Evolutionary conservation across 1,140 invertebrate species (phyloP).

Genomic region (Mycetomoellerius zeteki): DNA sequence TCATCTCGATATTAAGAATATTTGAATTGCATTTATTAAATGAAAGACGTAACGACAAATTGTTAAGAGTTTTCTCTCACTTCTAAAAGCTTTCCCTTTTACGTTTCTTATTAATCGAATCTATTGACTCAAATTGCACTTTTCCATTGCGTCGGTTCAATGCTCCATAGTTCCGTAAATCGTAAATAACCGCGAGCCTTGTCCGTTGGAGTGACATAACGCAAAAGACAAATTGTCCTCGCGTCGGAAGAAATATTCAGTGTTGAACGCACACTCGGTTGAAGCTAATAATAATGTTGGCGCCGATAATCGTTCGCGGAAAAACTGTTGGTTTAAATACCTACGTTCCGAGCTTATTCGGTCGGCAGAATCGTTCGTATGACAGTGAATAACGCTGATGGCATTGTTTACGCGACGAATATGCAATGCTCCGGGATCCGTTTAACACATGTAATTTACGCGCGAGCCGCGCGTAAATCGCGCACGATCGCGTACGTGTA

Average conservation of each 20-base stretch:
- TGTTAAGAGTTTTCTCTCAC: not conserved
- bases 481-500: not conserved
- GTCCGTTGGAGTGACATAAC: conserved; percentile 22
- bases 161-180: not conserved
- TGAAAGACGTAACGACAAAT: not conserved
- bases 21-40: not conserved
- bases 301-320: conserved; percentile 35
- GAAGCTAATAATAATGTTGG: conserved; percentile 47
- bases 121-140: conserved; percentile 14
- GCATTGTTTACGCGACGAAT: conserved; percentile 47
- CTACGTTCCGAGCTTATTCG: conserved; percentile 10
- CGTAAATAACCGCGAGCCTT: conserved; percentile 24
- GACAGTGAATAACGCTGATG: conserved; percentile 16
- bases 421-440: conserved; percentile 23
- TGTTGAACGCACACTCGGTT: not conserved
- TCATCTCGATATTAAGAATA: not conserved
- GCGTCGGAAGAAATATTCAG: conserved; percentile 27
- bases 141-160: conserved; percentile 15
- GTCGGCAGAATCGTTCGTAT: not conserved
- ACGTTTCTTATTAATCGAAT: not conserved
- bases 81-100: not conserved
- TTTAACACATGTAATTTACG: conserved; percentile 53
- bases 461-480: conserved; percentile 55
- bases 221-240: conserved; percentile 29
- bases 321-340: conserved; percentile 31